These are phyloP conservation scores for Drosophila cardini DNA, from an alignment of 1,140 invertebrate genomes.

Conservation along the genomic window DNA sequence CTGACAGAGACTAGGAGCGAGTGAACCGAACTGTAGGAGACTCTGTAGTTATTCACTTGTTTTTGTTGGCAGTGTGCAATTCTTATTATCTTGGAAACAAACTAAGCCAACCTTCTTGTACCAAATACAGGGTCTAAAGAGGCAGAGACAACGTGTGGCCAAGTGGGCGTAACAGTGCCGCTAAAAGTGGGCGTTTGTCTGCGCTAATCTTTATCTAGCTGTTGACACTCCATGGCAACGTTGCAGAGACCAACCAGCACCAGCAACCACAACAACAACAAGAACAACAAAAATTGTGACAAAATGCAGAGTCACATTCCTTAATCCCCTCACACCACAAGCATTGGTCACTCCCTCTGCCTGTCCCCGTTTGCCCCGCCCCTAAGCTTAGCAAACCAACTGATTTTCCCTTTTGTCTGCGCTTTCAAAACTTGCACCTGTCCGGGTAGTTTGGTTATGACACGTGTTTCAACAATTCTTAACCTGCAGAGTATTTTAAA, in stretches of 20 bases:
- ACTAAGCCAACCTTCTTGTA: too few relatives aligned
- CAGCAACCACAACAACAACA: constrained; percentile 30
- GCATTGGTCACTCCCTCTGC: constrained; percentile 6
- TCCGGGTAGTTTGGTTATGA: neutral
- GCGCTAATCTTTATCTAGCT: constrained; percentile 81
- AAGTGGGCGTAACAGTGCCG: constrained; percentile 71
- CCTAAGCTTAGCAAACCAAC: neutral
- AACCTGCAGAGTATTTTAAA: neutral
- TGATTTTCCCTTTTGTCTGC: constrained; percentile 37
- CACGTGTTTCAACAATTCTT: neutral
- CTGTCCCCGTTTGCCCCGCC: neutral
- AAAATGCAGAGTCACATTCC: constrained; percentile 63
- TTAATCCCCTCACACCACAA: constrained; percentile 18
- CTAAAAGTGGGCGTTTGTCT: constrained; percentile 82
- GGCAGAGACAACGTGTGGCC: constrained; percentile 48
- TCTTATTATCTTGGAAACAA: too few relatives aligned
- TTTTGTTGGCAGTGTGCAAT: too few relatives aligned
- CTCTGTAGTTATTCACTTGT: too few relatives aligned
- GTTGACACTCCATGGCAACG: constrained; percentile 78
- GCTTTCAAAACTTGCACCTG: constrained; percentile 38
- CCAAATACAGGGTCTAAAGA: neutral
- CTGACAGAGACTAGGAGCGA: neutral
- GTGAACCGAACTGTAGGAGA: neutral
- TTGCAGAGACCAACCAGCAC: constrained; percentile 45
- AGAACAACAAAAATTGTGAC: constrained; percentile 44